Conservation (phyloP, 2,888 invertebrate species). For the Hemistola chrysoprasaria region DNA sequence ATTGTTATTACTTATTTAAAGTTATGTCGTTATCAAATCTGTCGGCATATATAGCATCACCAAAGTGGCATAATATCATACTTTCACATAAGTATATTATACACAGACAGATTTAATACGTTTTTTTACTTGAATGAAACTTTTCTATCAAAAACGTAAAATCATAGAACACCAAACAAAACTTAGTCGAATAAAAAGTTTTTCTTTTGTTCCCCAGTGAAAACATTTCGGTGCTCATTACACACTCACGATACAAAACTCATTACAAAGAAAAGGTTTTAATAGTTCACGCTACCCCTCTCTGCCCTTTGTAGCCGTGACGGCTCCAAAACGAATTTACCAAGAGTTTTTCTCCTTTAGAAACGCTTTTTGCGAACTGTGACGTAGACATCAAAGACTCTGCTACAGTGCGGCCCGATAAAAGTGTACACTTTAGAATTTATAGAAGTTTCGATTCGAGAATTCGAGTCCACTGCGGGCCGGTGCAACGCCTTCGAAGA, state of each 20-base stretch:
- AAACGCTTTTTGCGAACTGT: slow-evolving; percentile 49
- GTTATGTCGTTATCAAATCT: no score
- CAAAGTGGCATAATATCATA: no score
- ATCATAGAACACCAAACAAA: no score
- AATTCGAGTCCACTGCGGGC: slow-evolving; percentile 1
- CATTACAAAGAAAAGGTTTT: slow-evolving; percentile 36
- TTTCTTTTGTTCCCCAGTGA: slow-evolving; percentile 12
- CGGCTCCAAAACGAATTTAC: slow-evolving; percentile 48
- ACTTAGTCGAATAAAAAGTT: slow-evolving; percentile 15
- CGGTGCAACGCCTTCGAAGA: not conserved
- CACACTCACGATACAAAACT: slow-evolving; percentile 33
- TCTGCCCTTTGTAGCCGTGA: slow-evolving; percentile 23
- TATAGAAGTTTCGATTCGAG: slow-evolving; percentile 33
- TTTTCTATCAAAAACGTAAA: no score
- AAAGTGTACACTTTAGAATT: slow-evolving; percentile 33
- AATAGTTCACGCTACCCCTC: slow-evolving; percentile 38
- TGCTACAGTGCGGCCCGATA: slow-evolving; percentile 43
- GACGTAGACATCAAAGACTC: slow-evolving; percentile 51
- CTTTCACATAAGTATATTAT: no score
- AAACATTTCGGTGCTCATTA: slow-evolving; percentile 34
- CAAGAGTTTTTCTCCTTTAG: slow-evolving; percentile 41
- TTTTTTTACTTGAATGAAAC: no score
- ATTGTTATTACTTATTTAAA: no score
- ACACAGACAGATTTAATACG: no score
- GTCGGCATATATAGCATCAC: no score